A percentile compares a stretch with the other conserved stretches of the same genome.
Evolutionary conservation across 2,888 invertebrate species (phyloP).

Genomic region (Aleiodes leptofemur): DNA sequence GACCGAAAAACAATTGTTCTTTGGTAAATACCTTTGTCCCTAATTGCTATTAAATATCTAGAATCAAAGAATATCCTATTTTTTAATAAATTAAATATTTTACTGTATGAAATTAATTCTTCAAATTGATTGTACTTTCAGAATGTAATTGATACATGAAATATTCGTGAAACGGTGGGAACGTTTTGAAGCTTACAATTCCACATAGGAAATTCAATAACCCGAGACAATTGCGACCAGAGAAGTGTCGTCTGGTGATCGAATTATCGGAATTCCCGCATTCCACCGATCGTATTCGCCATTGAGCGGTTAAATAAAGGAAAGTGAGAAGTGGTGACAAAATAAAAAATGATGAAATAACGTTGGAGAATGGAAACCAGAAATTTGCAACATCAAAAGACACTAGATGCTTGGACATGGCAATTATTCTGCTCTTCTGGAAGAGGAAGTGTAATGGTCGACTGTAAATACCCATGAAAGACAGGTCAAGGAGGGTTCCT

Average conservation of each 20-base stretch:
- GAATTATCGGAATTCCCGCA: constrained; percentile 31
- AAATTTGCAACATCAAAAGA: background rate
- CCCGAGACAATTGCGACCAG: constrained; percentile 27
- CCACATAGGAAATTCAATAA: constrained; percentile 30
- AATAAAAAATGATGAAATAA: too few species aligned
- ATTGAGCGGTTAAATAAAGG: constrained; percentile 23
- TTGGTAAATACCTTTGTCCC: too few species aligned
- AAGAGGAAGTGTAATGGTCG: constrained; percentile 26
- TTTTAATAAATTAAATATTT: too few species aligned
- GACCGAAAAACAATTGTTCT: too few species aligned
- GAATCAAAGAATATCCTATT: too few species aligned
- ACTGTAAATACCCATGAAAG: constrained; percentile 31
- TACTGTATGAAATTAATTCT: too few species aligned
- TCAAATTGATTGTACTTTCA: too few species aligned
- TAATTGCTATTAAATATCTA: too few species aligned
- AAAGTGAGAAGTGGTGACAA: background rate
- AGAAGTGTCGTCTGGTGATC: constrained; percentile 34
- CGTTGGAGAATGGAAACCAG: too few species aligned
- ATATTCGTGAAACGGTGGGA: constrained; percentile 24
- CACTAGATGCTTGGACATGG: constrained; percentile 17
- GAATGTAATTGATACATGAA: constrained; percentile 13
- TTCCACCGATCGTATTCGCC: constrained; percentile 34
- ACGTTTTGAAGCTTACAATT: constrained; percentile 18
- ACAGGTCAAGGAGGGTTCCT: constrained; percentile 28
- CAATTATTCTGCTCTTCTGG: constrained; percentile 20